These are phyloP conservation scores for Arge pagana DNA, from an alignment of 2,888 invertebrate species.

Conservation along the genomic window DNA sequence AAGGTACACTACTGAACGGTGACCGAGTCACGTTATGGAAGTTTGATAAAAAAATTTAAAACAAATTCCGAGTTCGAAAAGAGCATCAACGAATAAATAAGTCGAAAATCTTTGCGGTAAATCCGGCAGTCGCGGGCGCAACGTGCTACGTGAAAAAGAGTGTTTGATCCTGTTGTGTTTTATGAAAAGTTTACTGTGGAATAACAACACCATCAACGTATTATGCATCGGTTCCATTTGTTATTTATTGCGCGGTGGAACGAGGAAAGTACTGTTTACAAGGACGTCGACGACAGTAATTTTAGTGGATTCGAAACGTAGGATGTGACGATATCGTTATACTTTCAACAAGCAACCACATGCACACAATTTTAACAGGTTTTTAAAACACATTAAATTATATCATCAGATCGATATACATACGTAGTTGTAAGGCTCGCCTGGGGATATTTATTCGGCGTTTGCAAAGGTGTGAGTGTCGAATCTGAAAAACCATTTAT, in stretches of 20 bases:
- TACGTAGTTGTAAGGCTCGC: too few relatives aligned
- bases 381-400: slow-evolving; percentile 17
- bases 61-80: too few relatives aligned
- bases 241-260: slow-evolving; percentile 7
- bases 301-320: slow-evolving; percentile 13
- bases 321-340: slow-evolving; percentile 14
- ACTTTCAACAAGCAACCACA: background rate
- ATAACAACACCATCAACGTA: background rate
- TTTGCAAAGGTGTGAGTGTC: slow-evolving; percentile 26
- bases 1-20: slow-evolving; percentile 46
- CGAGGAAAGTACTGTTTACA: slow-evolving; percentile 13
- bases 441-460: too few relatives aligned
- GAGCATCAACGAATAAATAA: too few relatives aligned
- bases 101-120: too few relatives aligned
- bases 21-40: slow-evolving; percentile 16
- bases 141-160: too few relatives aligned
- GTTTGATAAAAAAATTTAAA: slow-evolving; percentile 7
- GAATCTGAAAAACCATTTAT: slow-evolving; percentile 25
- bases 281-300: background rate
- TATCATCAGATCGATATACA: background rate
- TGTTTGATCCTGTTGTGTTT: too few relatives aligned
- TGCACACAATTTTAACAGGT: slow-evolving; percentile 17
- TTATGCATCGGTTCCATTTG: slow-evolving; percentile 14
- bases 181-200: too few relatives aligned
- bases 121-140: too few relatives aligned